Evolutionary conservation across 1,140 invertebrate genomes (phyloP), one percentile per base, ranked within the genome.

Genomic region (Cataglyphis hispanica): DNA sequence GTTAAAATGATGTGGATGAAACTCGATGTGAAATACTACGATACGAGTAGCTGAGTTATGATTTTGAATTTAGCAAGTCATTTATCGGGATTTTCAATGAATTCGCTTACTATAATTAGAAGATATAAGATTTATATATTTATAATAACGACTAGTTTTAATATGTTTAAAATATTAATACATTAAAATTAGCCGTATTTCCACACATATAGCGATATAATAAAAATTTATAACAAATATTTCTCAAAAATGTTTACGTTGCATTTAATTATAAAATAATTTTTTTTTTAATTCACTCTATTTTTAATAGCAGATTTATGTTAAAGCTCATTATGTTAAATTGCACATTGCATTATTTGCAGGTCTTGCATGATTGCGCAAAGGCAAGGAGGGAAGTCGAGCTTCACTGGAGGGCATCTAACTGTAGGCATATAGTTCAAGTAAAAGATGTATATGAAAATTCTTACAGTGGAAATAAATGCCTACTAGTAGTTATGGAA

Each of bases 401-500:
- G 89, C 95, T 99, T 19, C 99, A 99, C 94, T 99, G 98, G 97
- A 96, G 97, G 92, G 98, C 98, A 0, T 98, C 97, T 89, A 97
- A 97, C 34, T 99, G 98, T 93, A 96, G 97, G 90, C 98, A 99
- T 94, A 99, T 99, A 92, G 99, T 99, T 74, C 94, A 96, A 95
- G 95, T 96, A 34, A 97, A 98, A 89, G 98, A 99, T 96, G 98
- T 99, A 34, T 99, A 99, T 95, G 98, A 99, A 95, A 99, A 99
- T 95, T 97, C 97, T 13, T 99, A 99, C 93, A 97, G 97, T 88
- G 98, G 97, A 4, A 97, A 98, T 86, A 97, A 98, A 92, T 99
- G 99, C 95, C 95, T 99, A 4, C 96, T 99, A 10, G 98, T 99
- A 60, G 97, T 99, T 11, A 99, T 99, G 98, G 99, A 99, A 96